Percentiles rank a stretch among this genome's conserved stretches.
Conservation (phyloP, 2,797 vertebrate species). For the Pelobates cultripes region DNA sequence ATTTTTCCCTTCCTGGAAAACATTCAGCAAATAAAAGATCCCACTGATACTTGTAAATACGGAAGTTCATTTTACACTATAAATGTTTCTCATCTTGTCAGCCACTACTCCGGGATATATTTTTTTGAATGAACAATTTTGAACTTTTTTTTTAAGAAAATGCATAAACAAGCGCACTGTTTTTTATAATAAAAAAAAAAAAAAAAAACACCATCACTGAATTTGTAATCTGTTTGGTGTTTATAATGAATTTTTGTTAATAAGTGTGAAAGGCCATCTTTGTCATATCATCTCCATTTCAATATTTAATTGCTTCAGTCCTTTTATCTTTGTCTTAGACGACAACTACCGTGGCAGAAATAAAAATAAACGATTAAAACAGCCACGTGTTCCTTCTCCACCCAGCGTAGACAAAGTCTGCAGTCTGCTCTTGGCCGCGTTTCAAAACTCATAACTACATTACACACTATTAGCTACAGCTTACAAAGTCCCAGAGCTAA, state of each 20-base stretch:
- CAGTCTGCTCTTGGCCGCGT: constrained; percentile 17
- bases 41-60: constrained; percentile 82
- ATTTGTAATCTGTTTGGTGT: no score
- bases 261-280: constrained; percentile 14
- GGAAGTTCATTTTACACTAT: constrained; percentile 74
- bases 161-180: no score
- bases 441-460: constrained; percentile 18
- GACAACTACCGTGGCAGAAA: neutral
- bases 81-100: constrained; percentile 58
- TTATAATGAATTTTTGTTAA: neutral
- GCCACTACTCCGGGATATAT: constrained; percentile 15
- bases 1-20: constrained; percentile 82
- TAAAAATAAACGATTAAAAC: neutral
- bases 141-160: no score
- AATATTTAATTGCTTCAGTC: neutral
- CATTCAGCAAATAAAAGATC: constrained; percentile 78
- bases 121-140: neutral
- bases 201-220: no score
- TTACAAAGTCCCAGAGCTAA: constrained; percentile 10
- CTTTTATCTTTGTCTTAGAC: constrained; percentile 1
- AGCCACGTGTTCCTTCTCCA: neutral
- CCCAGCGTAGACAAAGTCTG: neutral
- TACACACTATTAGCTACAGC: neutral
- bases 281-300: constrained; percentile 4
- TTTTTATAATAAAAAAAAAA: no score